Evolutionary conservation across 2,113 vertebrate species (phyloP).

Genomic region (Hydrolagus affinis): DNA sequence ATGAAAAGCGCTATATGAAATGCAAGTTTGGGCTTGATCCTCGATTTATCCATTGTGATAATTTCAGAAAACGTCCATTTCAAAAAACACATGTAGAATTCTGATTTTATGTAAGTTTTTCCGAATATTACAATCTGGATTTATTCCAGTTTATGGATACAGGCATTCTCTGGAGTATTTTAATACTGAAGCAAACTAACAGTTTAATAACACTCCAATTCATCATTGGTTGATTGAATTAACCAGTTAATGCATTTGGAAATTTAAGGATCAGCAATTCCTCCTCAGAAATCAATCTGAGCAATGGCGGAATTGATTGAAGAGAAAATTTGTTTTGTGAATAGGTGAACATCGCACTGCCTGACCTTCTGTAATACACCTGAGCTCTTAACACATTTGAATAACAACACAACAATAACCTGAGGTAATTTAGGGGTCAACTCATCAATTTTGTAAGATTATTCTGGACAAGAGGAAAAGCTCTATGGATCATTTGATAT

Average conservation of each 20-base stretch:
- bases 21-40: not conserved
- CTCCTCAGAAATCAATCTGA: constrained; percentile 41
- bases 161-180: constrained; percentile 40
- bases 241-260: constrained; percentile 45
- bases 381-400: not conserved
- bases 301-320: constrained; percentile 40
- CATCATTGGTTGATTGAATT: constrained; percentile 55
- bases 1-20: too few relatives aligned
- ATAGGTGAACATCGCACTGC: not conserved
- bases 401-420: not conserved
- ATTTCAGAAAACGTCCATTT: not conserved
- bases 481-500: too few relatives aligned
- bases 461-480: too few relatives aligned
- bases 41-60: too few relatives aligned
- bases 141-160: not conserved
- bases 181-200: constrained; percentile 47
- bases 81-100: not conserved
- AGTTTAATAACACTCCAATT: constrained; percentile 46
- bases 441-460: not conserved
- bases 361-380: constrained; percentile 19
- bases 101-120: not conserved
- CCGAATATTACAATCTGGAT: constrained; percentile 7
- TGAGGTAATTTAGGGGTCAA: not conserved
- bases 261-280: constrained; percentile 40
- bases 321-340: constrained; percentile 35